Evolutionary conservation across 2,888 invertebrate genomes (phyloP), one percentile per base, ranked within the genome.

Genomic region (Amblyteles armatorius): DNA sequence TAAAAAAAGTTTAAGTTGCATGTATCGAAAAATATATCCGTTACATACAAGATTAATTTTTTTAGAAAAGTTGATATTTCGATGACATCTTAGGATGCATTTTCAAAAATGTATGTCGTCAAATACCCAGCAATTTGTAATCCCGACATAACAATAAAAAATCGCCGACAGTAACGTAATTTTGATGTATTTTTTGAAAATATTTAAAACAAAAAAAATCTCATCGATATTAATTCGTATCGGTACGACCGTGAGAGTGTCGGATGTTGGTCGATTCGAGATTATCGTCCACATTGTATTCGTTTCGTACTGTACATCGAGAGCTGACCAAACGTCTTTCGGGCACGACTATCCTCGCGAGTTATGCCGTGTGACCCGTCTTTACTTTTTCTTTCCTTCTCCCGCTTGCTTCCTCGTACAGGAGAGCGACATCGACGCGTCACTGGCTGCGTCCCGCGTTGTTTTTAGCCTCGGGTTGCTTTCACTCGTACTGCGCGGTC

Each of bases 391-490:
- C 48, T 33, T 65, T 76, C 74, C 22, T 83, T 71, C 33, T 79
- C 73, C 60, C 74, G 68, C 68, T 60, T 26, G 69, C 50, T 60
- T 11, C 63, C 33, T 67, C 22, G 71, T 55, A 16, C 65, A 69
- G 69, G 71, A 60, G 69, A 33, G 79, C 76, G 79, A 76, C 83
- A 83, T 69, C 76, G 55, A 26, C 74, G 71, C 79, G 83, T 83
- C 83, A 79, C 76, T 67, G 63, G 16, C 63, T 74, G 63, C 71
- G 29, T 63, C 74, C 57, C 79, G 79, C 83, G 79, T 79, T 83
- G 83, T 83, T 83, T 83, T 83, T 83, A 83, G 83, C 83, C 79
- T 83, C 83, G 71, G 83, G 74, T 83, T 83, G 83, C 83, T 83
- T 83, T 83, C 83, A 83, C 83, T 83, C 83, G 83, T 79, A 76